These are phyloP conservation scores for Arctocebus calabarensis DNA, from an alignment of 2,797 vertebrate species.

Conservation along the genomic window DNA sequence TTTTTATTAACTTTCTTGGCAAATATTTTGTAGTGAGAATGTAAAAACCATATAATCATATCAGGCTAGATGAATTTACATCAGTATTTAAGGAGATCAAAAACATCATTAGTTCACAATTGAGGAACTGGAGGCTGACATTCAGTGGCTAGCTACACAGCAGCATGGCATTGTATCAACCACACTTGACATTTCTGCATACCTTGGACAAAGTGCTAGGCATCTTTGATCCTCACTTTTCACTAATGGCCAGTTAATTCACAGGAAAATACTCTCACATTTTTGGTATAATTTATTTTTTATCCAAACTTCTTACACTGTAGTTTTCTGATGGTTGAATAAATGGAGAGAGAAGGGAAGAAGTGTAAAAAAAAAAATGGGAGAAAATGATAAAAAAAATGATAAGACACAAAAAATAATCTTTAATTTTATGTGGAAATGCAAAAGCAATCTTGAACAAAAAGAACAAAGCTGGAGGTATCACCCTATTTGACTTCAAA, in stretches of 20 bases:
- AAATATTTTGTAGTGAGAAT: neutral
- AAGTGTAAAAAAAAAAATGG: neutral
- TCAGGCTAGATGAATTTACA: neutral
- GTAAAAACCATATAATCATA: neutral
- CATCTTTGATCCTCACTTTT: neutral
- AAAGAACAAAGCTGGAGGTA: neutral
- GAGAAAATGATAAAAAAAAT: constrained; percentile 7
- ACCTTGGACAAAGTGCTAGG: neutral
- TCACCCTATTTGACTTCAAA: neutral
- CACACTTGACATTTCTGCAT: fast-evolving
- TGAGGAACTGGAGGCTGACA: neutral
- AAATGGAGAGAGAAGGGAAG: neutral
- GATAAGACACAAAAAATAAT: neutral
- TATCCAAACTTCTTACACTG: neutral
- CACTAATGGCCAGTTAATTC: neutral
- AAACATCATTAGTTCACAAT: neutral
- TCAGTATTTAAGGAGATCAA: neutral
- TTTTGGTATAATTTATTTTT: neutral
- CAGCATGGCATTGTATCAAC: fast-evolving
- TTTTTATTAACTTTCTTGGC: neutral
- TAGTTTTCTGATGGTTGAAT: neutral
- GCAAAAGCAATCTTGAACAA: neutral
- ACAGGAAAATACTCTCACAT: neutral
- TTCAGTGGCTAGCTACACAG: neutral
- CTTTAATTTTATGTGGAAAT: too few species aligned